Percentiles rank a stretch among this genome's conserved stretches.
phyloP scores from a whole-genome alignment of 2,113 vertebrate genomes.

The Naja naja region DNA sequence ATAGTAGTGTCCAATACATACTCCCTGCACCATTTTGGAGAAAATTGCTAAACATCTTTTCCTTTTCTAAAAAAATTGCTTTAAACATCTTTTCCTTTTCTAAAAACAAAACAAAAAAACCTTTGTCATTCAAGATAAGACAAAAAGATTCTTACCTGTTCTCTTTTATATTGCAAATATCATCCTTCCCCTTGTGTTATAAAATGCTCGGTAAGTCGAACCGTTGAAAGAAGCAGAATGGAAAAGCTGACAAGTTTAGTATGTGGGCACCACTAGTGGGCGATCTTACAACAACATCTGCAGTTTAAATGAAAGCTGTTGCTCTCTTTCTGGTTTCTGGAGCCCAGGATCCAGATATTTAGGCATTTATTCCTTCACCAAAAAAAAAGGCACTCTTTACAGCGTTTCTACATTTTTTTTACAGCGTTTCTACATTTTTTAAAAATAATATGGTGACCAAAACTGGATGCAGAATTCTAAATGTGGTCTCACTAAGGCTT shows the following conservation, averaged over 20 bases:
- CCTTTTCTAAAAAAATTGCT: fast-evolving
- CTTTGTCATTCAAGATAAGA: neutral
- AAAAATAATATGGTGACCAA: neutral
- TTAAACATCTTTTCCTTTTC: fast-evolving
- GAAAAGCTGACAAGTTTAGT: neutral
- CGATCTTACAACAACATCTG: constrained; percentile 27
- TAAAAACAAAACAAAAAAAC: neutral
- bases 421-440: neutral
- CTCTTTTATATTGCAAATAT: fast-evolving
- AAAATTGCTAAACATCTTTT: neutral
- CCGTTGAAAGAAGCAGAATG: neutral
- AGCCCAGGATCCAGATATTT: neutral
- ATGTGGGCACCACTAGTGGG: constrained; percentile 39
- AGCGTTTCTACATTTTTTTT: neutral
- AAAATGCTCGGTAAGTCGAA: neutral
- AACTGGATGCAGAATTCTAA: neutral
- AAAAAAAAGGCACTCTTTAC: neutral
- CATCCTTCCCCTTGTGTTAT: neutral
- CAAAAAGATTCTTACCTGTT: neutral
- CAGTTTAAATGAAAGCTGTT: neutral
- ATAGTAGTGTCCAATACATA: neutral
- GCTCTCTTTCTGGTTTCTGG: neutral
- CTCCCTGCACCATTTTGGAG: neutral
- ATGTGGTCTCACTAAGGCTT: neutral
- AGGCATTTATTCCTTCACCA: fast-evolving